Percentiles rank a stretch among this genome's conserved stretches.
phyloP scores from a whole-genome alignment of 2,797 vertebrate species.

The Xiphorhynchus erythropygius region DNA sequence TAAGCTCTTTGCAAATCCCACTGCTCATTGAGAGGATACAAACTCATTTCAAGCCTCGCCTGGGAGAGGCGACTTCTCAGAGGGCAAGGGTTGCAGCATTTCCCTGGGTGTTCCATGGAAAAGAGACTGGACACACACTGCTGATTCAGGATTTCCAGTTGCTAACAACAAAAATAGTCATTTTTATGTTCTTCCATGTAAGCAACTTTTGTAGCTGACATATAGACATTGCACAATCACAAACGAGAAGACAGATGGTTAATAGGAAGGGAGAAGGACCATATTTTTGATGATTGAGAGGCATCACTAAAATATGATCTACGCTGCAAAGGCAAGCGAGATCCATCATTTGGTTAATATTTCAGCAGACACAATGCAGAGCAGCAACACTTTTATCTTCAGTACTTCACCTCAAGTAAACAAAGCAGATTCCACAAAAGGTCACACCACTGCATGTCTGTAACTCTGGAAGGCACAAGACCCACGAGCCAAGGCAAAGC shows the following conservation, averaged over 20 bases:
- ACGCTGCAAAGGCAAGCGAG: accelerated
- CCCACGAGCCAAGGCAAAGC: background rate
- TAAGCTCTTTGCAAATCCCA: background rate
- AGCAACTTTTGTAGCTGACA: slow-evolving; percentile 37
- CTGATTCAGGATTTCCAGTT: slow-evolving; percentile 16
- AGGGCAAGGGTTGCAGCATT: background rate
- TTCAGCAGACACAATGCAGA: background rate
- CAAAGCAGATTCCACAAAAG: background rate
- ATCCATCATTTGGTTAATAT: background rate
- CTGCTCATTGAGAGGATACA: accelerated
- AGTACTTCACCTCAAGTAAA: background rate
- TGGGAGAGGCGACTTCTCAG: background rate
- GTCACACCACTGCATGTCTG: background rate
- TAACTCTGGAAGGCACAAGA: background rate
- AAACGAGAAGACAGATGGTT: background rate
- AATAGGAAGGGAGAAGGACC: slow-evolving; percentile 20
- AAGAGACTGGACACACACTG: background rate
- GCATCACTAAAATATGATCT: background rate
- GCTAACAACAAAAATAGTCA: slow-evolving; percentile 12
- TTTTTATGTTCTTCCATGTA: background rate
- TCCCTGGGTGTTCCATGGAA: background rate
- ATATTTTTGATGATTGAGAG: background rate
- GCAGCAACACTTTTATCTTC: background rate
- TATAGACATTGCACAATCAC: background rate
- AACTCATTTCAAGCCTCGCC: background rate